Base-by-base conservation (phyloP, 1,140 invertebrate genomes). In the Pseudobourletiella spinata region DNA sequence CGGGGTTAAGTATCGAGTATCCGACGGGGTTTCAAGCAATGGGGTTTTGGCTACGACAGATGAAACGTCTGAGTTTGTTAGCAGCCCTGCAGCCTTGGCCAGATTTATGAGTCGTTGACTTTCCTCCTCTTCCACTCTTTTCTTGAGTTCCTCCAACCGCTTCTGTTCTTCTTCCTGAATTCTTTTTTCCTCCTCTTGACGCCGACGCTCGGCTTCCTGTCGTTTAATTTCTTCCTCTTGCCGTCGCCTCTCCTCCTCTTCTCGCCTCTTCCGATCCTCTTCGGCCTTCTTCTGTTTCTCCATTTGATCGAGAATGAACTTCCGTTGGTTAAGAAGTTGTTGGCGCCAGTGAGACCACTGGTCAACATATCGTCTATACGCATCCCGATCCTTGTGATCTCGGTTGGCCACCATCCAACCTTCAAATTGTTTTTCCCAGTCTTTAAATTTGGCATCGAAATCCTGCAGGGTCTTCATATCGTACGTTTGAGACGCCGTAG, bases 381-480 rank as follows among this genome's bases (percentile, higher is more conserved):
- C 59, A 51, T 24, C 22, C 24, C 57, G 1, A 61, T 69, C 65
- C 3, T 61, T 57, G 54, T 69, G 68, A 54, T 65, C 61, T 43
- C 20, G 32, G 61, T 66, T 69, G 1, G 26, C 16, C 0, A n/a
- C 18, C 29, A 66, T 69, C 68, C 68, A 69, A 20, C 56, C 42
- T 32, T 69, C 68, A 66, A 69, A 69, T 24, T 64, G 50, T 16
- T 64, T 67, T 56, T 69, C 68, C 68, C 68, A 69, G 20, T 69
- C 63, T 16, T 59, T 26, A 43, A 66, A 69, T 24, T 66, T 69
- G 1, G 56, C 44, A 42, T 69, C 68, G 32, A 69, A 69, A 16
- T 50, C 62, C 51, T 64, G 52, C 26, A 69, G 35, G 55, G 60
- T 61, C 3, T 63, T 59, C 44, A 20, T 24, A 28, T 65, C 66